phyloP scores from a whole-genome alignment of 2,797 vertebrate species.

The Heliangelus exortis region DNA sequence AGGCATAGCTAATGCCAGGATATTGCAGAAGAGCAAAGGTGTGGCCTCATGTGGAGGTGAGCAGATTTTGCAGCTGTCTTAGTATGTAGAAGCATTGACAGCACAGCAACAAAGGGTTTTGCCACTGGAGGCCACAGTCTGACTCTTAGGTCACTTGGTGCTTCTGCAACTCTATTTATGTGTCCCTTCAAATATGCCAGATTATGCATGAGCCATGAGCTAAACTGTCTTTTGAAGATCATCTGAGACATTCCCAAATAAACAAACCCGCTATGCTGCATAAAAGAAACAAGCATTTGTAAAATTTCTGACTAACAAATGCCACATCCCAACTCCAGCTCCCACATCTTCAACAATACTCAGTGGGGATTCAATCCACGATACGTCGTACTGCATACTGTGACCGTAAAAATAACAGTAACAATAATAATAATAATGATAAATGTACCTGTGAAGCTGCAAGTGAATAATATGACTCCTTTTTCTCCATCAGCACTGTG shows the following conservation, averaged over 20 bases:
- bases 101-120: neutral
- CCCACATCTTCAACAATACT: neutral
- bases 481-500: conserved; percentile 61
- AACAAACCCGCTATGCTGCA: neutral
- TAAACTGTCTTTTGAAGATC: neutral
- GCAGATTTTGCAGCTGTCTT: neutral
- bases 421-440: neutral
- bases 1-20: neutral
- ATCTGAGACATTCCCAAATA: neutral
- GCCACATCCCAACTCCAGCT: neutral
- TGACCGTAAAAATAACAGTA: neutral
- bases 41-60: neutral
- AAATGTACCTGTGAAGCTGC: conserved; percentile 43
- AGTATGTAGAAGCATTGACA: neutral
- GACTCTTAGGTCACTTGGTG: neutral
- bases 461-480: conserved; percentile 49
- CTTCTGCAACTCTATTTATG: neutral
- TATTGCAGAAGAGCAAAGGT: neutral
- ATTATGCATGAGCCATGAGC: neutral
- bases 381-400: neutral
- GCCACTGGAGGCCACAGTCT: neutral
- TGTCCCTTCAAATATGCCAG: neutral
- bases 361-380: neutral
- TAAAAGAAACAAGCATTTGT: neutral
- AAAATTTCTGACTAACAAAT: neutral